A percentile compares a stretch with the other conserved stretches of the same genome.
These are phyloP conservation scores for Melipona bicolor DNA, from an alignment of 2,888 invertebrate species.

Conservation along the genomic window DNA sequence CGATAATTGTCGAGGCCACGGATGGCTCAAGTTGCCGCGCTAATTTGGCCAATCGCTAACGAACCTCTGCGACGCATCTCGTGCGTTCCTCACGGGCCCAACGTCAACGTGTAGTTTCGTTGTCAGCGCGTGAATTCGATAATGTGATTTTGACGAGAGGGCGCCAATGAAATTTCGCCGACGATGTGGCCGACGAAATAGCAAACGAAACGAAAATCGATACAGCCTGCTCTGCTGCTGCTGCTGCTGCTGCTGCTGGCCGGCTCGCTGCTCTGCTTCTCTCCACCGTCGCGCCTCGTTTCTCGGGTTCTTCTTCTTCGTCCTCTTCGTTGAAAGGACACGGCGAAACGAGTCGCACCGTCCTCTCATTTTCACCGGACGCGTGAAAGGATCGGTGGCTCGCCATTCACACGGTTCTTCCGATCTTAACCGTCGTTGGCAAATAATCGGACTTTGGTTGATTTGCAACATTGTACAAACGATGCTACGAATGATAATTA, in stretches of 20 bases:
- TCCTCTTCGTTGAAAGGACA: constrained; percentile 35
- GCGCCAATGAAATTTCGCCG: constrained; percentile 61
- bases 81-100: not conserved
- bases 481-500: too few species aligned
- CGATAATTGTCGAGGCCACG: not conserved
- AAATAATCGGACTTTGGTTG: too few species aligned
- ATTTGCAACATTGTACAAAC: too few species aligned
- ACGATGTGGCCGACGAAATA: constrained; percentile 65
- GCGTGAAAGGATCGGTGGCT: not conserved
- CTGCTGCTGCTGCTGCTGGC: not conserved
- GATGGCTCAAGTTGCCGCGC: not conserved
- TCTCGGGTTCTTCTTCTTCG: constrained; percentile 22
- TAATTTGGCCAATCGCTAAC: constrained; percentile 47
- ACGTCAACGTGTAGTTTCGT: constrained; percentile 18
- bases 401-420: not conserved
- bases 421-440: not conserved
- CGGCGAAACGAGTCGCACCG: constrained; percentile 24
- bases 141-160: constrained; percentile 65
- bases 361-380: constrained; percentile 3
- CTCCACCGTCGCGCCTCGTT: not conserved
- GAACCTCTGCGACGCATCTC: constrained; percentile 15
- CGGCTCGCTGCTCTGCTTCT: constrained; percentile 28
- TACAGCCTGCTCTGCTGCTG: constrained; percentile 47
- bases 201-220: constrained; percentile 73
- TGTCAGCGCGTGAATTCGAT: constrained; percentile 48